phyloP scores from a whole-genome alignment of 2,888 invertebrate genomes.

The Tenthredo livida region DNA sequence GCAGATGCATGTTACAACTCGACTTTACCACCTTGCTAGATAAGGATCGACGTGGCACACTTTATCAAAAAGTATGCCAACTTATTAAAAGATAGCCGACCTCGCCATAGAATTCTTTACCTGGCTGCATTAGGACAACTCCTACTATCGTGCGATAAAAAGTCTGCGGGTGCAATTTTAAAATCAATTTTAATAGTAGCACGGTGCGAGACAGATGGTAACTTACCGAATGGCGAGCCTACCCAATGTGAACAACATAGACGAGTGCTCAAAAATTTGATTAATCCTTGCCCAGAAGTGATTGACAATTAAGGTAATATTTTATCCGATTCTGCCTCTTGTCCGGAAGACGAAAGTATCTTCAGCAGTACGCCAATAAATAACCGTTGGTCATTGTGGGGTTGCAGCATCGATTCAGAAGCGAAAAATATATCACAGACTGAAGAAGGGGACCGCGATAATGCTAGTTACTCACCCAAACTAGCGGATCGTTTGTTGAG shows the following conservation, averaged over 20 bases:
- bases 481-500: conserved; percentile 51
- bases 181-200: conserved; percentile 50
- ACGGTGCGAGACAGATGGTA: conserved; percentile 50
- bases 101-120: conserved; percentile 48
- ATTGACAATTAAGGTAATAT: not conserved
- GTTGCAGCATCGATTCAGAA: not conserved
- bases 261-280: not conserved
- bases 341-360: not conserved
- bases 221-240: not conserved
- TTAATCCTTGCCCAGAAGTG: not conserved
- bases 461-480: conserved; percentile 53
- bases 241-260: not conserved
- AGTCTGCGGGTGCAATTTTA: conserved; percentile 49
- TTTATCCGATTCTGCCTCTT: not conserved
- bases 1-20: conserved; percentile 34
- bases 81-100: conserved; percentile 17
- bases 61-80: conserved; percentile 56
- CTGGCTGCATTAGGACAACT: conserved; percentile 54
- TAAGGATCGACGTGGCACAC: conserved; percentile 56
- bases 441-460: conserved; percentile 25
- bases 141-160: conserved; percentile 24
- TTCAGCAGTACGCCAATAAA: not conserved
- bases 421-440: not conserved
- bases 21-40: conserved; percentile 49
- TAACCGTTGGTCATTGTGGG: not conserved